These are phyloP conservation scores for Dione vanillae DNA, from an alignment of 2,888 invertebrate species.

Conservation along the genomic window DNA sequence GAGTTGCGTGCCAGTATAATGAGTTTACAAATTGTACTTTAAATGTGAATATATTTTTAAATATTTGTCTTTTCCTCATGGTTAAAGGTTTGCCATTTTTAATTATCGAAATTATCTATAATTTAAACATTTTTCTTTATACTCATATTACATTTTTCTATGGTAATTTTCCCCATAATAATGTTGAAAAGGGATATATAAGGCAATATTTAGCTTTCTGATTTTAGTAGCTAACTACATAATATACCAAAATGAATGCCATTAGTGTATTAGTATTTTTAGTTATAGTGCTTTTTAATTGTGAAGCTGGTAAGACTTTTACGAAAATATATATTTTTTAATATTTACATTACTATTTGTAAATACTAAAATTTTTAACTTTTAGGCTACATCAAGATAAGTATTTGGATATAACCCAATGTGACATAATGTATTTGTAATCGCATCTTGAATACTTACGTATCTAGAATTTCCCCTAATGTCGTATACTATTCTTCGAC, in stretches of 20 bases:
- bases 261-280: slow-evolving; percentile 21
- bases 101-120: background rate
- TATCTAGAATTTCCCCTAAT: too few relatives aligned
- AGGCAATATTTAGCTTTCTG: background rate
- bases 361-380: too few relatives aligned
- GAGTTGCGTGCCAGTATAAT: too few relatives aligned
- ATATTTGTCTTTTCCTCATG: background rate
- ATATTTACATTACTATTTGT: background rate
- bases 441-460: too few relatives aligned
- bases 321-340: too few relatives aligned
- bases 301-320: slow-evolving; percentile 39
- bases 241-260: slow-evolving; percentile 30
- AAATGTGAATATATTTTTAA: too few relatives aligned
- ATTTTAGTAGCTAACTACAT: slow-evolving; percentile 12
- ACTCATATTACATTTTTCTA: slow-evolving; percentile 21
- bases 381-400: too few relatives aligned
- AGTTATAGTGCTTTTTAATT: slow-evolving; percentile 22
- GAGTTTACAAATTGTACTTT: too few relatives aligned
- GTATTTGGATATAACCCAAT: too few relatives aligned
- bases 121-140: slow-evolving; percentile 25
- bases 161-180: slow-evolving; percentile 1
- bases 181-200: slow-evolving; percentile 30
- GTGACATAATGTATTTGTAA: too few relatives aligned
- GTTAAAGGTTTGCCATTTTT: background rate
- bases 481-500: too few relatives aligned